These are phyloP conservation scores for Amphipyra tragopoginis DNA, from an alignment of 2,888 invertebrate genomes.

Conservation along the genomic window DNA sequence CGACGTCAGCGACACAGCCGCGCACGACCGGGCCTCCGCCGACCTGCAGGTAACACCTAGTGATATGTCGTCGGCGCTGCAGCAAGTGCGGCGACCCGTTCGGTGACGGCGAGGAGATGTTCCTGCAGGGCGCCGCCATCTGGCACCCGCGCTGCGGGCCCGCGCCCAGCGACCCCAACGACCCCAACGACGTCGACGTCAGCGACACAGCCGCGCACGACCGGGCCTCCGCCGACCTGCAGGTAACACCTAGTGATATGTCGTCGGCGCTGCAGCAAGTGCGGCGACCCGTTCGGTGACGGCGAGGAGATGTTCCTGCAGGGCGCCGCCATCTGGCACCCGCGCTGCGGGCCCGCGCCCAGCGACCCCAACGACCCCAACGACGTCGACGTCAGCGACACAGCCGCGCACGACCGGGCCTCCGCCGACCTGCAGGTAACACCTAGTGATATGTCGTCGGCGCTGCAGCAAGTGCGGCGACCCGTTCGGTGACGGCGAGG, in stretches of 20 bases:
- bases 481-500: constrained; percentile 99
- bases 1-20: constrained; percentile 89
- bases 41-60: constrained; percentile 96
- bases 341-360: constrained; percentile 97
- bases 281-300: constrained; percentile 99
- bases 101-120: constrained; percentile 99
- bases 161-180: constrained; percentile 92
- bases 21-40: constrained; percentile 93
- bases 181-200: constrained; percentile 90
- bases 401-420: constrained; percentile 90
- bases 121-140: constrained; percentile 96
- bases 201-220: constrained; percentile 88
- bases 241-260: too few relatives aligned
- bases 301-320: constrained; percentile 99
- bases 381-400: constrained; percentile 91
- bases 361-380: constrained; percentile 86
- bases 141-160: constrained; percentile 99
- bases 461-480: constrained; percentile 99
- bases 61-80: too few relatives aligned
- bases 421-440: constrained; percentile 95
- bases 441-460: too few relatives aligned
- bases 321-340: constrained; percentile 98
- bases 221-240: constrained; percentile 95
- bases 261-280: constrained; percentile 98
- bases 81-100: constrained; percentile 99